Percentiles rank a stretch among this genome's conserved stretches.
Evolutionary conservation across 2,797 vertebrate species (phyloP).

Genomic region (Staurois parvus): DNA sequence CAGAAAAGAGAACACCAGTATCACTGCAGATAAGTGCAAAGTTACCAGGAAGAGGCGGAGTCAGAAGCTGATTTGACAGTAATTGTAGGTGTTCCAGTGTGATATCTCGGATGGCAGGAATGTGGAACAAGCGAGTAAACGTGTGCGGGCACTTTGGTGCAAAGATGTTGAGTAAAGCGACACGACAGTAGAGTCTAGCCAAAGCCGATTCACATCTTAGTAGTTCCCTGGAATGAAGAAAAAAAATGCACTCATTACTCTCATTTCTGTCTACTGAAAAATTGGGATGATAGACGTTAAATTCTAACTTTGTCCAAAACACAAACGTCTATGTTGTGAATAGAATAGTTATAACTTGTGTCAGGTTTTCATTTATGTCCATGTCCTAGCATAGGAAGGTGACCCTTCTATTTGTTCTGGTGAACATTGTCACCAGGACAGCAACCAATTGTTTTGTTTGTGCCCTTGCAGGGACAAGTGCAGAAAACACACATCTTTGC

Average conservation of each 20-base stretch:
- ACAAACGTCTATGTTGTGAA: no score
- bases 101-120: conserved; percentile 94
- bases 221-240: conserved; percentile 83
- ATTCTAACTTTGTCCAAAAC: no score
- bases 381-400: no score
- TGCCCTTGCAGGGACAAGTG: no score
- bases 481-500: no score
- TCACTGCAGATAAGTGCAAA: not conserved
- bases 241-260: not conserved
- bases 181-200: conserved; percentile 93
- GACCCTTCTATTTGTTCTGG: no score
- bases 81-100: conserved; percentile 96
- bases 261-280: not conserved
- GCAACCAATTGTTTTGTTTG: no score
- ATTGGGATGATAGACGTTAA: no score
- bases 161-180: conserved; percentile 97
- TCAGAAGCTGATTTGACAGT: conserved; percentile 94
- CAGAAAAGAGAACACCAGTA: not conserved
- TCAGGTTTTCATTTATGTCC: no score
- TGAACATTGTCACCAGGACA: no score
- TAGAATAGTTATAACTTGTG: no score
- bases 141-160: conserved; percentile 94
- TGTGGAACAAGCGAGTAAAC: conserved; percentile 96
- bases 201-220: conserved; percentile 92
- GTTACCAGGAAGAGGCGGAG: conserved; percentile 93